Evolutionary conservation across 2,888 invertebrate genomes (phyloP).

Genomic region (Cosmorhoe ocellata): DNA sequence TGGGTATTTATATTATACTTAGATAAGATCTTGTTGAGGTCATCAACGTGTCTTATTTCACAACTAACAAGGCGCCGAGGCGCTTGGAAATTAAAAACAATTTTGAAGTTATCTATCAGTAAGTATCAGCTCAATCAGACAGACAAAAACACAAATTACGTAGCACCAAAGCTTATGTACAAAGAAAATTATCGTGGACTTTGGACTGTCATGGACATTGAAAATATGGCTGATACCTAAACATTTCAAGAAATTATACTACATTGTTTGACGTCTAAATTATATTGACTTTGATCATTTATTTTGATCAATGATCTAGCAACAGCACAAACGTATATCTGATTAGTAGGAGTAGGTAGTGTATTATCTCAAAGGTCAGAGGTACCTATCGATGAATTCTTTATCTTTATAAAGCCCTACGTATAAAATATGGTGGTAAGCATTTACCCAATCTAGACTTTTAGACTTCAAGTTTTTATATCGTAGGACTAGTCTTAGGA

Average conservation of each 20-base stretch:
- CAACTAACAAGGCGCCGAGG: background rate
- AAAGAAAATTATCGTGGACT: background rate
- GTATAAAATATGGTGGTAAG: too few species aligned
- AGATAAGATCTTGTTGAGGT: background rate
- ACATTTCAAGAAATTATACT: too few species aligned
- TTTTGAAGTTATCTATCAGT: too few species aligned
- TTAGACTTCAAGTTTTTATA: too few species aligned
- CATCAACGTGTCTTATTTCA: background rate
- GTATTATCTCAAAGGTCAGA: constrained; percentile 8
- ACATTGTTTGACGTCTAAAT: too few species aligned
- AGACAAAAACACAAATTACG: too few species aligned
- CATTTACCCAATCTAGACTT: too few species aligned
- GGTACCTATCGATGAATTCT: background rate
- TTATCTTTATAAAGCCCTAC: too few species aligned
- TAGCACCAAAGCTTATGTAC: too few species aligned
- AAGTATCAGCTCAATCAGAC: too few species aligned
- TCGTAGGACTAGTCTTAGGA: too few species aligned
- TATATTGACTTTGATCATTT: constrained; percentile 7
- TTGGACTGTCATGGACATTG: background rate
- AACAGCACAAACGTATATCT: background rate
- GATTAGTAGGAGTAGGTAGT: background rate
- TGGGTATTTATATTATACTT: too few species aligned
- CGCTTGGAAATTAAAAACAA: background rate
- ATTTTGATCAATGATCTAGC: constrained; percentile 11
- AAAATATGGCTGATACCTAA: background rate